Conservation (phyloP, 2,113 vertebrate genomes). For the Protomyctophum bolini region DNA sequence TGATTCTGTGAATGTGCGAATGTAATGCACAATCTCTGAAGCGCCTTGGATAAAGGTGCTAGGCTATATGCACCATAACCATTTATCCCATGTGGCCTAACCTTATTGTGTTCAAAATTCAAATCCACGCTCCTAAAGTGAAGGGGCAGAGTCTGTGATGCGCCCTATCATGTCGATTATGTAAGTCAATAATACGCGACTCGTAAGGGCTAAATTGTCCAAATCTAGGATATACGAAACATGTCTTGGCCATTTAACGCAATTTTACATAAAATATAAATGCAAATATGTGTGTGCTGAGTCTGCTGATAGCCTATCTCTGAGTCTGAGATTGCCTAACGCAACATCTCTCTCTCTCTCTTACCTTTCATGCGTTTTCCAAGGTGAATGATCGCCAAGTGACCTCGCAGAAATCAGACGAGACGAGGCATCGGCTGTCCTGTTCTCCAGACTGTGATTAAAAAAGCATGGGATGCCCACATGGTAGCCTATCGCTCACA, state of each 20-base stretch:
- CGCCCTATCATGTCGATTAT: too few relatives aligned
- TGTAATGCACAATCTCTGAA: too few relatives aligned
- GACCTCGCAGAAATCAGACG: conserved; percentile 30
- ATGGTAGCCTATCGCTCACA: too few relatives aligned
- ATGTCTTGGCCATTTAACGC: background rate
- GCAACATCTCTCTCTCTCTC: conserved; percentile 5
- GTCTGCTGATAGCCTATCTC: background rate
- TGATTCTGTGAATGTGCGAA: too few relatives aligned
- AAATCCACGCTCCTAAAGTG: conserved; percentile 26
- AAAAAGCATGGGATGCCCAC: conserved; percentile 1
- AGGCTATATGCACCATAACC: too few relatives aligned
- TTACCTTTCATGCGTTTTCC: conserved; percentile 56
- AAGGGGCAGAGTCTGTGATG: background rate
- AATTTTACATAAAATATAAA: background rate
- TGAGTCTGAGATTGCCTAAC: background rate
- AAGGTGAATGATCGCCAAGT: conserved; percentile 65
- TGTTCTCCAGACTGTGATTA: conserved; percentile 3
- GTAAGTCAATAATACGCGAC: background rate
- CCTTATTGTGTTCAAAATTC: background rate
- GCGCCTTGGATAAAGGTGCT: too few relatives aligned
- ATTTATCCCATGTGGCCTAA: conserved; percentile 21
- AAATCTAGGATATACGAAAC: background rate
- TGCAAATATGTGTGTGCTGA: background rate
- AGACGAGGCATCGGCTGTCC: conserved; percentile 10
- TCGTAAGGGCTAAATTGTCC: background rate